phyloP scores from a whole-genome alignment of 2,797 vertebrate species.

The Carapus acus region DNA sequence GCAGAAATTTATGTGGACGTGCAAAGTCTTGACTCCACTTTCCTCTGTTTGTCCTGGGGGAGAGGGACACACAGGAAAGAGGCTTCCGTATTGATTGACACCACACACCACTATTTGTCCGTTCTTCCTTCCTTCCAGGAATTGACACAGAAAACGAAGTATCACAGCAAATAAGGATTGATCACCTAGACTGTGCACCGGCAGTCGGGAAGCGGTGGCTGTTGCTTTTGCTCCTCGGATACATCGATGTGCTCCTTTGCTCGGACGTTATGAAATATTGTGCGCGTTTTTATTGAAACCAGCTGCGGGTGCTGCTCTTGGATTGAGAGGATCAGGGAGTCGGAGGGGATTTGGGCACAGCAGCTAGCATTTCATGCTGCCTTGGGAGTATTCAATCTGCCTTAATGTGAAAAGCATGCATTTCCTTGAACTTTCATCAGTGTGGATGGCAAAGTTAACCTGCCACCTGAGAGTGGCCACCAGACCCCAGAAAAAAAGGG shows the following conservation, averaged over 20 bases:
- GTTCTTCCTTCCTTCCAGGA: constrained; percentile 40
- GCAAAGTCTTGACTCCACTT: constrained; percentile 35
- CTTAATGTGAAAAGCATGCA: constrained; percentile 47
- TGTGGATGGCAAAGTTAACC: constrained; percentile 31
- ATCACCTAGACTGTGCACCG: constrained; percentile 23
- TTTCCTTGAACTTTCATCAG: constrained; percentile 47
- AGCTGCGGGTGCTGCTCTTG: constrained; percentile 54
- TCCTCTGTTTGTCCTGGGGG: constrained; percentile 34
- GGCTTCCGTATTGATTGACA: constrained; percentile 55
- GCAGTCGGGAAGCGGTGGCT: constrained; percentile 30
- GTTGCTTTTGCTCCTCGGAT: constrained; percentile 31
- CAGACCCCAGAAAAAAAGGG: constrained; percentile 13
- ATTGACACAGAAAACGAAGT: constrained; percentile 25
- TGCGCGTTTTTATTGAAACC: constrained; percentile 56
- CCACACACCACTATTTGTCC: constrained; percentile 46
- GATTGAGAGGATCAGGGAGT: constrained; percentile 40
- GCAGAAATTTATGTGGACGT: constrained; percentile 27
- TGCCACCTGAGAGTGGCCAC: constrained; percentile 17
- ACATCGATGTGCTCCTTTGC: constrained; percentile 23
- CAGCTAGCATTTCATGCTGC: constrained; percentile 14
- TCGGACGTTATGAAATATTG: constrained; percentile 31
- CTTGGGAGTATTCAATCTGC: constrained; percentile 33
- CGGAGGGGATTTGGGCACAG: constrained; percentile 2
- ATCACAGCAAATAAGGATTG: constrained; percentile 22
- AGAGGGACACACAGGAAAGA: constrained; percentile 40